These are phyloP conservation scores for Moxostoma hubbsi DNA, from an alignment of 2,797 vertebrate species.

Conservation along the genomic window DNA sequence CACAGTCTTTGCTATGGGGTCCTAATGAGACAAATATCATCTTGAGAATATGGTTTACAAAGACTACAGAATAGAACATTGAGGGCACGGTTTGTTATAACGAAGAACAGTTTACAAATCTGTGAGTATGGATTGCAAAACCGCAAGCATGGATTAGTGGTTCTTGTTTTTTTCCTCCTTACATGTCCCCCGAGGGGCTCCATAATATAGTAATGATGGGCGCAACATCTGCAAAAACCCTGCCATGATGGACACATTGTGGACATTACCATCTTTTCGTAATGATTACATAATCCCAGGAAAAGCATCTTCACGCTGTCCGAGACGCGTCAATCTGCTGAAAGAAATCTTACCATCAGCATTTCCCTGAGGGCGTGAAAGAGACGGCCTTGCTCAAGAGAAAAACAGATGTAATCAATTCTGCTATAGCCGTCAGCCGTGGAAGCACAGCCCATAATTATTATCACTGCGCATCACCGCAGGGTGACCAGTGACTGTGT, in stretches of 20 bases:
- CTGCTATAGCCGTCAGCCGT: constrained; percentile 36
- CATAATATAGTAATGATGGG: neutral
- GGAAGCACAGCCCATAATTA: constrained; percentile 31
- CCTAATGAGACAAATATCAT: constrained; percentile 69
- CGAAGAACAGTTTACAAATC: too few relatives aligned
- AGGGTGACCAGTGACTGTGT: constrained; percentile 6
- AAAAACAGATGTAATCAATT: constrained; percentile 52
- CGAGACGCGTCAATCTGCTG: constrained; percentile 71
- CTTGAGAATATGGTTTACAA: neutral
- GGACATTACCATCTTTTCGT: constrained; percentile 23
- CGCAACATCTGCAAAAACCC: neutral
- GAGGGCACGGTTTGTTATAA: too few relatives aligned
- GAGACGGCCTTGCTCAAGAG: constrained; percentile 54
- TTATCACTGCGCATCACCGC: constrained; percentile 10
- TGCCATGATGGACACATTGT: neutral
- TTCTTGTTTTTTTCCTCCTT: too few relatives aligned
- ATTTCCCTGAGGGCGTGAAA: constrained; percentile 67
- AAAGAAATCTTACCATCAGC: constrained; percentile 71
- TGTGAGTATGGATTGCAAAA: too few relatives aligned
- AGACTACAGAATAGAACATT: too few relatives aligned
- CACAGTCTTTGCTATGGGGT: constrained; percentile 77
- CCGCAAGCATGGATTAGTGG: too few relatives aligned
- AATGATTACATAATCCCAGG: constrained; percentile 39
- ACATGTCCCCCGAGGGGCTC: too few relatives aligned
- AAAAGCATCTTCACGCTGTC: constrained; percentile 52